Evolutionary conservation across 1,140 invertebrate species (phyloP), one percentile per base, ranked within the genome.

Genomic region (Drosophila fuyamai): DNA sequence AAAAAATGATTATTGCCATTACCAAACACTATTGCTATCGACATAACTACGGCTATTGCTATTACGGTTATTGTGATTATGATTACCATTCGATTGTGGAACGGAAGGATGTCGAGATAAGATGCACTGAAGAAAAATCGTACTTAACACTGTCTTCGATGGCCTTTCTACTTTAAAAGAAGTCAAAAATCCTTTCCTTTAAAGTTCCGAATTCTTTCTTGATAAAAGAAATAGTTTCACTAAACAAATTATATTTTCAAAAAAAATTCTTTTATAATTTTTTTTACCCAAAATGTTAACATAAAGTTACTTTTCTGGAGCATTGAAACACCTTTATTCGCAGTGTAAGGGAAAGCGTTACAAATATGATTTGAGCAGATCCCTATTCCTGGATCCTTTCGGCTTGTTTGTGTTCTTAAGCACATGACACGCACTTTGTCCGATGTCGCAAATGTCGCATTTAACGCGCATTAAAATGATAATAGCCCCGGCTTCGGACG

Each of bases 391-490:
- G 47, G 53, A 77, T 57, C 55, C 36, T 56, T 67, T 44, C 51
- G 62, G 60, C 43, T 51, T 76, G 62, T 74, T 85, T 78, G 74
- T 65, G 76, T 65, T 65, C 60, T 35, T 62, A 66, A 89, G 79
- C 83, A 83, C 84, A 88, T 89, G 86, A 88, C 81, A 88, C 84
- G 84, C 83, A 88, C 83, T 88, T 89, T 89, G 80, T 89, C 66
- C 88, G 76, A 74, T 84, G 72, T 79, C 81, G 75, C 81, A 81
- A 85, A 90, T 90, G 84, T 90, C 86, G 82, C 81, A 90, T 90
- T 90, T 90, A 90, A 86, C 81, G 81, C 63, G 84, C 90, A 91
- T 91, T 91, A 91, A 91, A 91, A 91, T 91, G 89, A 90, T 91
- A 91, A 91, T 91, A 71, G 47, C 70, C 60, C 38, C 16, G 27